These are phyloP conservation scores for Recurvirostra avosetta DNA, from an alignment of 2,113 vertebrate species.

Conservation along the genomic window DNA sequence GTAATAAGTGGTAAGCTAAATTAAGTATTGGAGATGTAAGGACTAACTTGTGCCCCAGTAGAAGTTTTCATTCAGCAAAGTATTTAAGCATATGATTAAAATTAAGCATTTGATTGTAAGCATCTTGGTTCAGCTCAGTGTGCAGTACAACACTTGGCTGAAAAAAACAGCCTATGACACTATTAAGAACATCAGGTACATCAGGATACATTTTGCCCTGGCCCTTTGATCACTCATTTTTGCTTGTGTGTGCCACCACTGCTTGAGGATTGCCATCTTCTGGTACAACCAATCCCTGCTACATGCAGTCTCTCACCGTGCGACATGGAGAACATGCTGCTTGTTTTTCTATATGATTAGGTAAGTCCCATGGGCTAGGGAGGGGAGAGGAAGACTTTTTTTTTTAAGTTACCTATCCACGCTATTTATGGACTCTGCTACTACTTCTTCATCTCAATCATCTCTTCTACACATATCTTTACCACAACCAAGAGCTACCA, in stretches of 20 bases:
- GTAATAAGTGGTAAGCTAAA: neutral
- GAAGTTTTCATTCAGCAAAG: neutral
- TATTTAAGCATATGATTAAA: neutral
- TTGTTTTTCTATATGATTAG: neutral
- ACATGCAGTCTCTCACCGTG: rapidly evolving
- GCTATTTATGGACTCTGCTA: neutral
- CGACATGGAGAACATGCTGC: neutral
- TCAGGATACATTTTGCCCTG: neutral
- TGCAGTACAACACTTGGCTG: neutral
- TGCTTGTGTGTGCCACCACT: neutral
- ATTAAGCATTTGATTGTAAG: neutral
- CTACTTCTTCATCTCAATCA: neutral
- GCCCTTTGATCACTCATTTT: neutral
- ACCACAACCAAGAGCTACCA: neutral
- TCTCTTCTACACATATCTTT: neutral
- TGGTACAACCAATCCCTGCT: neutral
- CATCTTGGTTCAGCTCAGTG: neutral
- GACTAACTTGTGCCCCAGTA: neutral
- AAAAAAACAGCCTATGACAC: neutral
- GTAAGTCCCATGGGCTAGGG: neutral
- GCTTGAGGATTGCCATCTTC: neutral
- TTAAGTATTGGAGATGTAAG: neutral
- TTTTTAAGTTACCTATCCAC: neutral
- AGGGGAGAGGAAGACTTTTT: neutral
- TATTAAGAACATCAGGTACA: neutral